phyloP scores from a whole-genome alignment of 2,888 invertebrate species.

The Volucella inanis region DNA sequence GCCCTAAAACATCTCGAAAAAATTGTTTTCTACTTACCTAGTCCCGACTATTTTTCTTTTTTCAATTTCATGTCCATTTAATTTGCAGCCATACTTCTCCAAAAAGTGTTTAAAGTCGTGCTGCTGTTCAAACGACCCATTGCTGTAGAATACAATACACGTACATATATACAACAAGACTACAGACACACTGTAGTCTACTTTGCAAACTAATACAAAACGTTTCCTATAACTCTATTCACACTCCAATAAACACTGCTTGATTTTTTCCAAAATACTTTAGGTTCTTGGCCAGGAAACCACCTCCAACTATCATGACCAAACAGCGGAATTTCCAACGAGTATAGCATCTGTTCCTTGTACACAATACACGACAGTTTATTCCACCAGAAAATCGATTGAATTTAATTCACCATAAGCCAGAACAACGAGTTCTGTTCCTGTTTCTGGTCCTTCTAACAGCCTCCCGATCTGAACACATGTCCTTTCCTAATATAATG shows the following conservation, averaged over 20 bases:
- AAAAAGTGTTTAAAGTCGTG: background rate
- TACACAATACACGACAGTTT: conserved; percentile 28
- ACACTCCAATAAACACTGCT: conserved; percentile 42
- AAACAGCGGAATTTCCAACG: conserved; percentile 3
- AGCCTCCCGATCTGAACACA: background rate
- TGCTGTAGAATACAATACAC: background rate
- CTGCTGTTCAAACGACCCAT: conserved; percentile 18
- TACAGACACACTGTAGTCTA: conserved; percentile 6
- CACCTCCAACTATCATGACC: conserved; percentile 15
- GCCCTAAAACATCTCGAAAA: too few species aligned
- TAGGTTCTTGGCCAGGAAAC: background rate
- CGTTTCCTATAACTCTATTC: conserved; percentile 51
- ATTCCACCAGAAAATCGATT: conserved; percentile 46
- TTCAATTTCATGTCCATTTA: conserved; percentile 44
- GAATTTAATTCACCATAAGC: conserved; percentile 45
- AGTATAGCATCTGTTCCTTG: conserved; percentile 5
- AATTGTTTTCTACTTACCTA: background rate
- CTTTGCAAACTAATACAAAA: conserved; percentile 55
- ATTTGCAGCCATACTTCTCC: conserved; percentile 34
- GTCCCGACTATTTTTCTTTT: background rate
- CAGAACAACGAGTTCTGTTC: conserved; percentile 2
- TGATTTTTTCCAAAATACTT: background rate
- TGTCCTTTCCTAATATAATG: conserved; percentile 32
- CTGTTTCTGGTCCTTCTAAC: background rate
- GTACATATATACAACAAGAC: background rate